phyloP scores from a whole-genome alignment of 1,140 invertebrate genomes.

The Drosophila tsacasi region DNA sequence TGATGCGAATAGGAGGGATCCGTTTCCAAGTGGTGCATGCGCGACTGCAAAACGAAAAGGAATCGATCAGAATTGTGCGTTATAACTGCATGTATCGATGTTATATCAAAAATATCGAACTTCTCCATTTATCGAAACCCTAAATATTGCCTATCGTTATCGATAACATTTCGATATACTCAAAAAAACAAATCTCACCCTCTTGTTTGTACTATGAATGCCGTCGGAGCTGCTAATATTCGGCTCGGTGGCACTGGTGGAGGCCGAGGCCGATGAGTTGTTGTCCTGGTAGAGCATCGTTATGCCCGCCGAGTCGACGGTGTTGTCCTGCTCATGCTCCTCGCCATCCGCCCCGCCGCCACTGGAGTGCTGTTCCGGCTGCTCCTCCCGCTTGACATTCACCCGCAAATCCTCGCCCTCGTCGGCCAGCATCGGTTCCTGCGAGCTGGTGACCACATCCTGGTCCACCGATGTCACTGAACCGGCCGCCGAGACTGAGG shows the following conservation, averaged over 20 bases:
- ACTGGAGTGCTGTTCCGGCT: not conserved
- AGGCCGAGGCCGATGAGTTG: slow-evolving; percentile 72
- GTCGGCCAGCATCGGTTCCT: slow-evolving; percentile 87
- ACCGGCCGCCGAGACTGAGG: slow-evolving; percentile 6
- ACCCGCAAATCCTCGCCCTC: slow-evolving; percentile 79
- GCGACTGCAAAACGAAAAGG: slow-evolving; percentile 44
- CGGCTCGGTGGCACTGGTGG: slow-evolving; percentile 75
- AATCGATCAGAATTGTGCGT: not conserved
- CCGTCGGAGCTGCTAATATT: slow-evolving; percentile 83
- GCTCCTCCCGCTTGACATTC: slow-evolving; percentile 74
- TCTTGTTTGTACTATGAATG: slow-evolving; percentile 85
- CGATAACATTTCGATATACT: too few species aligned
- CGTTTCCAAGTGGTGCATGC: slow-evolving; percentile 83
- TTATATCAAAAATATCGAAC: too few species aligned
- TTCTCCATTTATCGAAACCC: too few species aligned
- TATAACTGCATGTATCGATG: too few species aligned
- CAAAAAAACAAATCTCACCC: slow-evolving; percentile 58
- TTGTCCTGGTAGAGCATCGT: slow-evolving; percentile 72
- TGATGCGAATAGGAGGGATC: slow-evolving; percentile 84
- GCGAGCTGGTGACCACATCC: slow-evolving; percentile 91
- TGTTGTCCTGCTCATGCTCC: slow-evolving; percentile 89
- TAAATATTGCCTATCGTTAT: too few species aligned
- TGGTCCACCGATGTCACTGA: slow-evolving; percentile 63
- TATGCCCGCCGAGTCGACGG: slow-evolving; percentile 87
- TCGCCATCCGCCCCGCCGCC: slow-evolving; percentile 55